Percentiles rank a stretch among this genome's conserved stretches.
Evolutionary conservation across 2,113 vertebrate species (phyloP).

Genomic region (Petromus typicus): DNA sequence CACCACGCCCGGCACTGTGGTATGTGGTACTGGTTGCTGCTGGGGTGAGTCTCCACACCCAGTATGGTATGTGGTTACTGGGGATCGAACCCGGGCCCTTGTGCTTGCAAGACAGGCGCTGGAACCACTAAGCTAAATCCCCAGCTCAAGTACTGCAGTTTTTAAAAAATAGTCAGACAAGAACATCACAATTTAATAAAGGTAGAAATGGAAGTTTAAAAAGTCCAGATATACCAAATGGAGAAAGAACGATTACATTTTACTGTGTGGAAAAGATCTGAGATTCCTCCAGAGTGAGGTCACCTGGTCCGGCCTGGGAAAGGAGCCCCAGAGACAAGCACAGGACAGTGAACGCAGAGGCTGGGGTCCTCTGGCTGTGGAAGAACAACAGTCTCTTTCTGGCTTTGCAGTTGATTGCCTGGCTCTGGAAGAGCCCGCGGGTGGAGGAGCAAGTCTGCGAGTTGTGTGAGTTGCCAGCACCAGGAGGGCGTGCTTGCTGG

Average conservation of each 20-base stretch:
- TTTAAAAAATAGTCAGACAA: constrained; percentile 38
- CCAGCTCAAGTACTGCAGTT: not conserved
- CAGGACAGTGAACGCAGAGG: not conserved
- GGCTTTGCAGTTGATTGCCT: not conserved
- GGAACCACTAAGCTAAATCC: too few relatives aligned
- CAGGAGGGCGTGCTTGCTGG: not conserved
- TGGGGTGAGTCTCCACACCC: too few relatives aligned
- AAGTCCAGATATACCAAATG: not conserved
- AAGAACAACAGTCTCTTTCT: constrained; percentile 10
- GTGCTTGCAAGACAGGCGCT: too few relatives aligned
- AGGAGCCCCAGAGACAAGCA: not conserved
- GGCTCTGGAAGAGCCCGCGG: not conserved
- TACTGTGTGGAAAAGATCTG: not conserved
- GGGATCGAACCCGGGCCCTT: too few relatives aligned
- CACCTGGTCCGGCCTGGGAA: not conserved
- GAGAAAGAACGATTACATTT: not conserved
- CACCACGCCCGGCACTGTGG: too few relatives aligned
- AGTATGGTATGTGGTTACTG: too few relatives aligned
- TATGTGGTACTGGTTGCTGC: too few relatives aligned
- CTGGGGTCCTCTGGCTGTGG: not conserved
- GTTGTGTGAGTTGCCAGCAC: not conserved
- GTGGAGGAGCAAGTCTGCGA: not conserved
- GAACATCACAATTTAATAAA: not conserved
- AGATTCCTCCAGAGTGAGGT: not conserved
- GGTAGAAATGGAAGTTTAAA: constrained; percentile 41